These are phyloP conservation scores for Scalopus aquaticus DNA, from an alignment of 2,113 vertebrate genomes.

Conservation along the genomic window DNA sequence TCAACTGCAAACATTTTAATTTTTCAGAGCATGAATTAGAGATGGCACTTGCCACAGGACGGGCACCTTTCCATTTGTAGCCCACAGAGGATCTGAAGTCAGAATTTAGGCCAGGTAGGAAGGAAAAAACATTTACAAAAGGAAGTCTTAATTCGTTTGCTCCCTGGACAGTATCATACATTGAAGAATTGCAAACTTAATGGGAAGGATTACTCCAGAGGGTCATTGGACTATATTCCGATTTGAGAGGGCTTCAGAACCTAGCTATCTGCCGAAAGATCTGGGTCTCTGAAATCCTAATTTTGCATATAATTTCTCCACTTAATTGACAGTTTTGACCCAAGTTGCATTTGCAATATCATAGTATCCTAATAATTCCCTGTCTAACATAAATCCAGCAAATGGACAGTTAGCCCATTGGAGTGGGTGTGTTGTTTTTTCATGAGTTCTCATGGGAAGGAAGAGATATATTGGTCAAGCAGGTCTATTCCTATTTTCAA, in stretches of 20 bases:
- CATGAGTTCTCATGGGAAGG: slow-evolving; percentile 27
- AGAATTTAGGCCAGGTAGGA: slow-evolving; percentile 64
- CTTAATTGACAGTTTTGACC: slow-evolving; percentile 80
- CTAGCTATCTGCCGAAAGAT: slow-evolving; percentile 56
- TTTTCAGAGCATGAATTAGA: slow-evolving; percentile 59
- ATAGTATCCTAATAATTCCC: slow-evolving; percentile 62
- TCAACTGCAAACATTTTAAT: slow-evolving; percentile 66
- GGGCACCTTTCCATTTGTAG: neutral
- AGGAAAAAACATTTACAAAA: slow-evolving; percentile 62
- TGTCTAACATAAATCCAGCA: slow-evolving; percentile 71
- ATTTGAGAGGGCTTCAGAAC: slow-evolving; percentile 61
- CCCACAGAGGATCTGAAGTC: slow-evolving; percentile 48
- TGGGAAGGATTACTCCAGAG: slow-evolving; percentile 51
- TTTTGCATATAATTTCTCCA: slow-evolving; percentile 75
- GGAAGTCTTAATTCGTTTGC: slow-evolving; percentile 66
- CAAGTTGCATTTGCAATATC: slow-evolving; percentile 40
- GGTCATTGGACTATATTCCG: neutral
- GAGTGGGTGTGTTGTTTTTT: slow-evolving; percentile 23
- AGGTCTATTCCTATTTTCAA: slow-evolving; percentile 37
- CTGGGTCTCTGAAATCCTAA: slow-evolving; percentile 74
- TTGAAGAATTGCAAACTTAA: slow-evolving; percentile 68
- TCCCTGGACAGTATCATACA: slow-evolving; percentile 58
- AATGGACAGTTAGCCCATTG: slow-evolving; percentile 41
- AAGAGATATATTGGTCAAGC: slow-evolving; percentile 31
- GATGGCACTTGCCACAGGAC: slow-evolving; percentile 45